Percentiles rank a stretch among this genome's conserved stretches.
Evolutionary conservation across 2,797 vertebrate genomes (phyloP).

Genomic region (Phrynocephalus forsythii): DNA sequence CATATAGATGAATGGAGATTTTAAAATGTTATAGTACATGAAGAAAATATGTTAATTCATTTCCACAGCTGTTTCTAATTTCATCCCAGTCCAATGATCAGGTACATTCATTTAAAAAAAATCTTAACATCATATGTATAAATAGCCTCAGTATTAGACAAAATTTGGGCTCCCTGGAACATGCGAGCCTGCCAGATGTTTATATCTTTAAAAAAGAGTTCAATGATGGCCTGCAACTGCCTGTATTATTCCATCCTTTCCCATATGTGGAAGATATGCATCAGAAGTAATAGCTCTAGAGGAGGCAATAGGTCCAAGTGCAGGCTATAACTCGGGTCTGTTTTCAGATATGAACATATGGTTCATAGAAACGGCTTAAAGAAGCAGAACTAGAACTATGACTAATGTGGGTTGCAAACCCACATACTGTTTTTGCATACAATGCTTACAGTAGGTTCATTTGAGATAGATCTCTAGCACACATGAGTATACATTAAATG

Average conservation of each 20-base stretch:
- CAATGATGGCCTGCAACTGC: neutral
- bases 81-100: neutral
- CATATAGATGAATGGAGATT: neutral
- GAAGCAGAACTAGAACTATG: neutral
- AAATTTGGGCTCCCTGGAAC: neutral
- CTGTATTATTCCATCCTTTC: neutral
- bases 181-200: neutral
- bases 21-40: neutral
- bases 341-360: slow-evolving; percentile 9
- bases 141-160: neutral
- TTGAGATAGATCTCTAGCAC: neutral
- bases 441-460: neutral
- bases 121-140: neutral
- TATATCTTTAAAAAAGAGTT: neutral
- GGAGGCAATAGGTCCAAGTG: neutral
- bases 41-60: neutral
- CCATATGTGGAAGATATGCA: neutral
- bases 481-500: neutral
- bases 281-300: neutral
- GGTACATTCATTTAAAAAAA: neutral
- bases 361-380: neutral
- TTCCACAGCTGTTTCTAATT: neutral
- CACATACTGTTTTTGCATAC: neutral
- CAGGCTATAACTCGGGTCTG: neutral
- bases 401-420: no score